Conservation (phyloP, 2,113 vertebrate species). For the Solenodon paradoxus region DNA sequence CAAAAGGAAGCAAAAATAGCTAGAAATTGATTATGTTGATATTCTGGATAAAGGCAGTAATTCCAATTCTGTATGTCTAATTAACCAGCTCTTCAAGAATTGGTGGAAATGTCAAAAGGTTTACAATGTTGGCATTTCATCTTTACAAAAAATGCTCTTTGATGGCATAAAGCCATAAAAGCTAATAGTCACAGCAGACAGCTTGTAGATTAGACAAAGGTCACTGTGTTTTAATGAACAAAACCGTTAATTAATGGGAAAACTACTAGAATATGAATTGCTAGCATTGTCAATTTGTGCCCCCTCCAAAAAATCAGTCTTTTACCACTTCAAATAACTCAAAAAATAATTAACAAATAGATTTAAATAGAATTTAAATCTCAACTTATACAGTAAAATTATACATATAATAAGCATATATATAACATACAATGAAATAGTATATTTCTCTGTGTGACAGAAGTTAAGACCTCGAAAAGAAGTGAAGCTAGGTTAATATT, state of each 20-base stretch:
- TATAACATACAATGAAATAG: not conserved
- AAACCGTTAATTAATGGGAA: constrained; percentile 73
- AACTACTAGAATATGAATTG: constrained; percentile 48
- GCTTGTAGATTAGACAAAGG: constrained; percentile 72
- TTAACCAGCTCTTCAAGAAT: constrained; percentile 60
- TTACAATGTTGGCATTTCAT: constrained; percentile 52
- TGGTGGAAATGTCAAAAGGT: constrained; percentile 46
- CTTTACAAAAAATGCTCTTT: constrained; percentile 56
- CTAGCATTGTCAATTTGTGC: constrained; percentile 51
- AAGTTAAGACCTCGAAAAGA: not conserved
- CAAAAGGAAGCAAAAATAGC: constrained; percentile 44
- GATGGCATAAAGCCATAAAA: constrained; percentile 53
- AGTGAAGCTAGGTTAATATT: not conserved
- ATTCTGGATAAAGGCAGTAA: constrained; percentile 43
- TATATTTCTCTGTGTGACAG: not conserved
- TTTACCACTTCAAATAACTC: constrained; percentile 46
- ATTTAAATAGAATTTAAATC: constrained; percentile 23
- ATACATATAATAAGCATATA: no score
- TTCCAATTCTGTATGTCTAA: constrained; percentile 56
- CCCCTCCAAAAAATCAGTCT: constrained; percentile 48
- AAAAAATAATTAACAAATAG: constrained; percentile 53
- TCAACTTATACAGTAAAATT: not conserved
- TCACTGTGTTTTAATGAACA: constrained; percentile 74
- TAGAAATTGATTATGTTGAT: constrained; percentile 57
- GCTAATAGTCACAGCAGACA: constrained; percentile 64